Conservation (phyloP, 1,140 invertebrate genomes). For the Fopius arisanus region DNA sequence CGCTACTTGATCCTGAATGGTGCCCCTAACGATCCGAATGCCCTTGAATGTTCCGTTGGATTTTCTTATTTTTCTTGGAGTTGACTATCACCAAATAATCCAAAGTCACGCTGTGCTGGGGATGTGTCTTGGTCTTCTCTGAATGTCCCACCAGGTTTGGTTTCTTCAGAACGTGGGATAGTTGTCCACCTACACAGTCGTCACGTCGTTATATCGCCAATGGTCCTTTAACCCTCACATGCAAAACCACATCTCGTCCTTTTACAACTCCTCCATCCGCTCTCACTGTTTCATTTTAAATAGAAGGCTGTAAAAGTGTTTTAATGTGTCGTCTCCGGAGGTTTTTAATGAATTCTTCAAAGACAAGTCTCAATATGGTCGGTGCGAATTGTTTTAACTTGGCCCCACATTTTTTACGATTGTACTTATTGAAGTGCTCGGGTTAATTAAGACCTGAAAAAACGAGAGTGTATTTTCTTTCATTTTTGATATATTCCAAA, state of each 20-base stretch:
- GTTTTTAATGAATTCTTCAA: background rate
- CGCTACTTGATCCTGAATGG: constrained; percentile 63
- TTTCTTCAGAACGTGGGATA: constrained; percentile 46
- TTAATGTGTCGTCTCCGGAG: background rate
- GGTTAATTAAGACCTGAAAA: background rate
- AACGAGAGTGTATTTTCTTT: background rate
- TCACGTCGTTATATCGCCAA: constrained; percentile 50
- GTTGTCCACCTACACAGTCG: constrained; percentile 60
- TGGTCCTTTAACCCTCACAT: constrained; percentile 52
- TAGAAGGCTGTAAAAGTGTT: constrained; percentile 6
- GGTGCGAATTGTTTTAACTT: background rate
- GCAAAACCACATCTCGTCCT: constrained; percentile 8
- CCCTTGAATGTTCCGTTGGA: constrained; percentile 36
- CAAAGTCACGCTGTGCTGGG: constrained; percentile 57
- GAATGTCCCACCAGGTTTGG: background rate
- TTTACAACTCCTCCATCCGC: constrained; percentile 18
- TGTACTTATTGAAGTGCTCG: too few species aligned
- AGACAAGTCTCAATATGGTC: background rate
- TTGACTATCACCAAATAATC: constrained; percentile 53
- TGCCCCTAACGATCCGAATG: constrained; percentile 53
- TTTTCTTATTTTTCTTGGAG: constrained; percentile 50
- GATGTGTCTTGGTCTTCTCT: constrained; percentile 10
- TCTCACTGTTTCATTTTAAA: background rate
- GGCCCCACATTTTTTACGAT: background rate
- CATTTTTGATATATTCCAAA: too few species aligned